Evolutionary conservation across 2,888 invertebrate genomes (phyloP), one percentile per base, ranked within the genome.

Genomic region (Stegophylla sp.): DNA sequence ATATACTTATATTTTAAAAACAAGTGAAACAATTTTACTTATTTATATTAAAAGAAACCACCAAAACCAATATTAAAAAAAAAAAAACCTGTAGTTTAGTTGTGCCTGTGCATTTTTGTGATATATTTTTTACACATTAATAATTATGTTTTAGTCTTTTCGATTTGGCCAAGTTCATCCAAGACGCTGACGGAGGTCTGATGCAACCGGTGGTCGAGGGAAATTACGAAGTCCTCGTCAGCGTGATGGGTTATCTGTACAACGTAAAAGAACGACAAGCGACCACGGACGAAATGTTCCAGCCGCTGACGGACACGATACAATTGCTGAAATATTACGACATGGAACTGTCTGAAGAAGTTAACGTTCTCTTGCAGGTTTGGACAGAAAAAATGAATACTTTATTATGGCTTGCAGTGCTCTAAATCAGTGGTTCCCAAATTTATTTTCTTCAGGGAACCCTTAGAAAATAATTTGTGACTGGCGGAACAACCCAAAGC

Each of bases 331-430:
- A 96, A 87, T 94, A 94, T 85, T 98, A 97, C 86, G 96, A 97
- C 85, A 96, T 96, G 90, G 97, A 98, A 86, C 94, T 98, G 86
- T 95, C 97, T 0, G 97, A 98, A 87, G 96, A 96, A 88, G 95
- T 97, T 0, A 96, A 97, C 86, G 93, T 95, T 7, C 89, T 96
- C 83, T 88, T 98, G 63, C 92, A 93, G 88, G 92, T 92, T 84
- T 84, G 1, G 12, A 43, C 34, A 17, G 0, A 48, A 61, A 64
- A 15, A 26, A 34, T 34, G 34, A 34, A 34, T 34, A 7, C 7
- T 5, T 34, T 34, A 5, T 34, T 34, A 34, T 34, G 4, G 34
- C 7, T 34, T 7, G 34, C 34, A 7, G 3, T 34, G 34, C 7
- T 34, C 7, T 34, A 3, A 34, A n/a, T n/a, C n/a, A n/a, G n/a